A percentile compares a stretch with the other conserved stretches of the same genome.
Conservation (phyloP, 1,140 invertebrate genomes). For the Drosophila nigromelanica region DNA sequence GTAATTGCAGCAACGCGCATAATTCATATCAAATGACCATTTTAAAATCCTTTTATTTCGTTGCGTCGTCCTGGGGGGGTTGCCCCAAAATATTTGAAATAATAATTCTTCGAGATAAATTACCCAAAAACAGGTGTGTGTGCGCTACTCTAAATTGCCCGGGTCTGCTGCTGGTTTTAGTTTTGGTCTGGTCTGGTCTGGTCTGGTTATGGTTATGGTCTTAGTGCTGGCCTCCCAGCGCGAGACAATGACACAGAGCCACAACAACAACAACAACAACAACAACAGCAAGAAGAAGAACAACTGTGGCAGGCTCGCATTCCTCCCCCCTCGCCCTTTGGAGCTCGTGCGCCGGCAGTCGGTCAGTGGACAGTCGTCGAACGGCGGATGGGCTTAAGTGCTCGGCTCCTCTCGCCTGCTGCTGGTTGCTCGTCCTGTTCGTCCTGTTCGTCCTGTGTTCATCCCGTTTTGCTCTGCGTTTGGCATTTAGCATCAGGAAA, state of each 20-base stretch:
- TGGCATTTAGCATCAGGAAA: conserved; percentile 83
- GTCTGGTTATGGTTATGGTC: conserved; percentile 19
- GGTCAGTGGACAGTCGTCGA: conserved; percentile 62
- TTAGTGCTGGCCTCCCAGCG: conserved; percentile 34
- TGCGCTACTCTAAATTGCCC: conserved; percentile 72
- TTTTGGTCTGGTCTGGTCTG: neutral
- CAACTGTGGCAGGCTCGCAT: conserved; percentile 4
- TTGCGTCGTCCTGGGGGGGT: conserved; percentile 52
- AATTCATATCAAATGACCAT: conserved; percentile 84
- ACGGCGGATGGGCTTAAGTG: conserved; percentile 76
- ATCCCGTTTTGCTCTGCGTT: conserved; percentile 58
- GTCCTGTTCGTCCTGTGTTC: conserved; percentile 35
- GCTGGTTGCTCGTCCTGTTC: no score
- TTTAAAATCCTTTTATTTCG: conserved; percentile 84
- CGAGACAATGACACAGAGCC: conserved; percentile 78
- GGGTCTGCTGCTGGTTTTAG: conserved; percentile 34
- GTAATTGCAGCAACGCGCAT: conserved; percentile 83
- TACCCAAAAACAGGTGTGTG: conserved; percentile 83
- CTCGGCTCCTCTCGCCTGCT: conserved; percentile 51
- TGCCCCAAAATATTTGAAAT: conserved; percentile 81
- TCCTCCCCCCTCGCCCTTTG: conserved; percentile 8
- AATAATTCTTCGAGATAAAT: conserved; percentile 84
- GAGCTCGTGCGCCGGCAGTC: conserved; percentile 59
- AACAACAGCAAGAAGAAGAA: no score
- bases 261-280: conserved; percentile 48